These are phyloP conservation scores for Zapus hudsonius DNA, from an alignment of 2,113 vertebrate genomes.

Conservation along the genomic window DNA sequence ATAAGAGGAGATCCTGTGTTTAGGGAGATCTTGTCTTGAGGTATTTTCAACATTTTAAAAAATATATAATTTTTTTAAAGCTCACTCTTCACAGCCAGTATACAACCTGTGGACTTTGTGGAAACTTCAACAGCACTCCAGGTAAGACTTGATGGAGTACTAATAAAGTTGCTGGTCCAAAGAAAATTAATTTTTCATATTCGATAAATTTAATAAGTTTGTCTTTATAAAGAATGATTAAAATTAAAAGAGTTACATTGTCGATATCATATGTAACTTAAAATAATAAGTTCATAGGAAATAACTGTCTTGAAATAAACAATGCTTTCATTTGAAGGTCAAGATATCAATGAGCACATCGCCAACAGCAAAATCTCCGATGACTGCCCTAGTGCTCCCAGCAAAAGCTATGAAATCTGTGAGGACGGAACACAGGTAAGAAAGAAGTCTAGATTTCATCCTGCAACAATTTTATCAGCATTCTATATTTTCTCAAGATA, in stretches of 20 bases:
- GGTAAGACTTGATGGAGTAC: conserved; percentile 66
- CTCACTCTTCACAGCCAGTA: conserved; percentile 74
- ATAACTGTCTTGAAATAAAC: neutral
- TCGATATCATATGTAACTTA: neutral
- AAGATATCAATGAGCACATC: conserved; percentile 70
- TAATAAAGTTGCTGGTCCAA: neutral
- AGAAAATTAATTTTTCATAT: neutral
- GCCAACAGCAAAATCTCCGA: conserved; percentile 69
- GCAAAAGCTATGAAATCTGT: conserved; percentile 53
- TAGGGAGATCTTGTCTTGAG: neutral
- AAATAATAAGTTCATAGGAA: neutral
- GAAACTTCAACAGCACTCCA: conserved; percentile 70
- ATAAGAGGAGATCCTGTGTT: neutral
- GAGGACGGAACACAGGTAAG: conserved; percentile 67
- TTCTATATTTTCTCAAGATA: no score
- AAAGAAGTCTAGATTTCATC: neutral
- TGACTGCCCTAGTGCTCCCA: conserved; percentile 45
- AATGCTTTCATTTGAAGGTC: conserved; percentile 62
- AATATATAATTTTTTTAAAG: conserved; percentile 63
- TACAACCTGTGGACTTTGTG: conserved; percentile 80
- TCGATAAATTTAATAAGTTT: conserved; percentile 4
- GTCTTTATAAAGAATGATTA: conserved; percentile 9
- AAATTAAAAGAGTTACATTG: neutral
- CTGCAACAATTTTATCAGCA: no score
- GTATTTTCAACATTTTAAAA: conserved; percentile 44